Evolutionary conservation across 2,113 vertebrate species (phyloP), one percentile per base, ranked within the genome.

Genomic region (Sphaerodactylus townsendi): DNA sequence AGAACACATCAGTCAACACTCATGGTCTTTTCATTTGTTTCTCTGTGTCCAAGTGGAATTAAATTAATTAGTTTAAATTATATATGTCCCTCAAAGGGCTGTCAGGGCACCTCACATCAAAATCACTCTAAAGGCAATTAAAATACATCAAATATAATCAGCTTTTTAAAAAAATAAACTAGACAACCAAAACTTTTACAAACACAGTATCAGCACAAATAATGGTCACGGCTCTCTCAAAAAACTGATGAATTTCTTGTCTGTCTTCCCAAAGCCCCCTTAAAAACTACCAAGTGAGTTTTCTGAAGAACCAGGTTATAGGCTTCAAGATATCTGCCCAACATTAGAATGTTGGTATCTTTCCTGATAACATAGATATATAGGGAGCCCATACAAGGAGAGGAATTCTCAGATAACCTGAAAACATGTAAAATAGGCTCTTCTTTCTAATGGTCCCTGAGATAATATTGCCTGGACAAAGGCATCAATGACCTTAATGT

Each of bases 51-150:
- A 64, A 79, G 62, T 2, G 19, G 28, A 15, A 33, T 80, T 80
- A 70, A 70, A 64, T 62, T 46, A 46, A 82, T 80, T 80, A 56
- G 37, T 73, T 62, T 46, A 46, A 82, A 72, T 41, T 72, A 72
- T 62, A 10, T 41, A 28, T 59, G 1, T 33, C 48, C 35, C 28
- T 74, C 37, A 33, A 72, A 44, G 53, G 10, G 10, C 3, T 44
- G 13, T 82, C 23, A 17, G 5, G 21, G 56, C 35, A 7, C 2
- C 21, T 37, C 53, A 33, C 46, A 48, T 80, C 68, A 53, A 74
- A 80, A 50, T 78, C 25, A 79, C 65, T 71, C 33, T 14, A 81
- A 70, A 81, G 6, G 39, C 10, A 30, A 72, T 73, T 46, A 23
- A 75, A 15, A 23, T 19, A 39, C 23, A n/a, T n/a, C 23, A 37